Evolutionary conservation across 2,888 invertebrate species (phyloP).

Genomic region (Scaeva pyrastri): DNA sequence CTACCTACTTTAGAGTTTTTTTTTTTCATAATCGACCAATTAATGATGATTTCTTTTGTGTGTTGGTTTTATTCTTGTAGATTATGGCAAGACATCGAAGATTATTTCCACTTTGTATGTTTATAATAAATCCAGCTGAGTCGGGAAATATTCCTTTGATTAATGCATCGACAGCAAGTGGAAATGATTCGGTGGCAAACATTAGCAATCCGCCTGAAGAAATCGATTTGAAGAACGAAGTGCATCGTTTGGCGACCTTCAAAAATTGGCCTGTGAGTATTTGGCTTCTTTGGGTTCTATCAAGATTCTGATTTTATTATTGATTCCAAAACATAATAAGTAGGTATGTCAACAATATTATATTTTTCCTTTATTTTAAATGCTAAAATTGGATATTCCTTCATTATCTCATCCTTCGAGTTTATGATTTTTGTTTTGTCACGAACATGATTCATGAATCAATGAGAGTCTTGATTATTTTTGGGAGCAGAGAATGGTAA

Average conservation of each 20-base stretch:
- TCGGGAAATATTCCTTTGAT: constrained; percentile 88
- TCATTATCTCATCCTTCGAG: no score
- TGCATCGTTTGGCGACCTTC: constrained; percentile 88
- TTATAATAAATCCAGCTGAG: constrained; percentile 87
- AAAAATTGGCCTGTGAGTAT: constrained; percentile 89
- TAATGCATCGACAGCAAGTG: constrained; percentile 7
- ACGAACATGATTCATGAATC: no score
- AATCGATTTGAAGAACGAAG: constrained; percentile 87
- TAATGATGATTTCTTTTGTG: background rate
- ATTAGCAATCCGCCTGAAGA: constrained; percentile 49
- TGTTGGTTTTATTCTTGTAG: constrained; percentile 59
- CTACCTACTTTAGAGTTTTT: background rate
- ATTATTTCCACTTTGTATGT: constrained; percentile 88
- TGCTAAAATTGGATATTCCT: no score
- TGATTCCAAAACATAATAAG: background rate
- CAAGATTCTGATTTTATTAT: no score
- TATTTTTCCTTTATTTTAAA: no score
- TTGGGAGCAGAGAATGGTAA: no score
- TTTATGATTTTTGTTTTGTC: no score
- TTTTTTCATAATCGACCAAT: no score
- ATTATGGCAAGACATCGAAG: constrained; percentile 88
- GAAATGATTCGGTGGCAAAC: constrained; percentile 77
- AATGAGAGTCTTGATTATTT: no score
- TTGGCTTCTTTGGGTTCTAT: no score
- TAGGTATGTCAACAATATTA: no score